These are phyloP conservation scores for Acromyrmex charruanus DNA, from an alignment of 1,140 invertebrate species.

Conservation along the genomic window DNA sequence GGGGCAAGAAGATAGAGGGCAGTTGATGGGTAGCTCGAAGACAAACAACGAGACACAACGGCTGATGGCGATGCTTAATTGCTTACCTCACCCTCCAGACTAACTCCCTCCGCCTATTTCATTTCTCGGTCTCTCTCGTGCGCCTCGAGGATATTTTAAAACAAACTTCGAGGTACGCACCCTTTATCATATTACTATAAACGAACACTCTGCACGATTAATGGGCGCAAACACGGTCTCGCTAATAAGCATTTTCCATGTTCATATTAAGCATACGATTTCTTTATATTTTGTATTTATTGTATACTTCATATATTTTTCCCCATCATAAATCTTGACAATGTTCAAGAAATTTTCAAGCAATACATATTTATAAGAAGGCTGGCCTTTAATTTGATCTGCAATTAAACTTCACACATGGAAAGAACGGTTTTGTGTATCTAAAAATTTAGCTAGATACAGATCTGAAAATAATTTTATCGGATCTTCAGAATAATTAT, in stretches of 20 bases:
- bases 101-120: slow-evolving; percentile 58
- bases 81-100: slow-evolving; percentile 72
- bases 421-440: too few species aligned
- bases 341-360: background rate
- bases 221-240: slow-evolving; percentile 52
- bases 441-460: too few species aligned
- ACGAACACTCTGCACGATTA: slow-evolving; percentile 71
- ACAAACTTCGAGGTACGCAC: slow-evolving; percentile 70
- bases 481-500: too few species aligned
- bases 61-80: slow-evolving; percentile 82
- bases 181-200: slow-evolving; percentile 78
- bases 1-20: slow-evolving; percentile 76
- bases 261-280: slow-evolving; percentile 12
- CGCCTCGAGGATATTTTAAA: slow-evolving; percentile 78
- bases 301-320: too few species aligned
- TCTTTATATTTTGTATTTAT: slow-evolving; percentile 29
- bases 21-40: slow-evolving; percentile 81
- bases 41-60: slow-evolving; percentile 83
- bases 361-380: background rate
- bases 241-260: slow-evolving; percentile 40
- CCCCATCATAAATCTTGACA: background rate
- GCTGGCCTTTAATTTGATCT: background rate
- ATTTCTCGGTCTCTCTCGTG: slow-evolving; percentile 57
- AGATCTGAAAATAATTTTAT: too few species aligned
- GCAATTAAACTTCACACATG: background rate